phyloP scores from a whole-genome alignment of 1,140 invertebrate genomes.

The Andricus grossulariae region DNA sequence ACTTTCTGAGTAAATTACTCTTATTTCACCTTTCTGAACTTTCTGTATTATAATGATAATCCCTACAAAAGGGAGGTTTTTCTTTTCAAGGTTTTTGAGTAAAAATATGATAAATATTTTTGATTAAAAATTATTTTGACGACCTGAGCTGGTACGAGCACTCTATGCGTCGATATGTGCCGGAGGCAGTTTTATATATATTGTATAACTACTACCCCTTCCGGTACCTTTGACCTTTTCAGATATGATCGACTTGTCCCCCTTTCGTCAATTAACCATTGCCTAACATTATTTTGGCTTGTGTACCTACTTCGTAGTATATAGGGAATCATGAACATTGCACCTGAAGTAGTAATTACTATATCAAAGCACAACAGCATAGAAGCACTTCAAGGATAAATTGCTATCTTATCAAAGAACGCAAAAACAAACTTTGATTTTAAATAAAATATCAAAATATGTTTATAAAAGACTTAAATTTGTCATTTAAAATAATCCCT shows the following conservation, averaged over 20 bases:
- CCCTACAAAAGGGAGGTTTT: no score
- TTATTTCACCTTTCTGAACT: no score
- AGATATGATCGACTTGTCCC: constrained; percentile 47
- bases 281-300: constrained; percentile 38
- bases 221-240: constrained; percentile 48
- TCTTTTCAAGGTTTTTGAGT: no score
- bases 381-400: neutral
- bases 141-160: neutral
- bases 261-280: constrained; percentile 51
- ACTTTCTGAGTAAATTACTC: no score
- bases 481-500: no score
- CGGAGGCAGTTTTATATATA: neutral
- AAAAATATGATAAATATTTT: no score
- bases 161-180: neutral
- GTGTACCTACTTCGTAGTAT: constrained; percentile 13
- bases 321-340: constrained; percentile 3
- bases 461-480: no score
- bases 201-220: constrained; percentile 11
- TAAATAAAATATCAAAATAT: no score
- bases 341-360: neutral
- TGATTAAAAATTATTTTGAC: no score
- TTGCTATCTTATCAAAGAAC: neutral
- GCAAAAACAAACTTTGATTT: no score
- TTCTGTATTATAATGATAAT: no score
- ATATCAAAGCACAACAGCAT: neutral